phyloP scores from a whole-genome alignment of 92 coral and sea anemone species.

The Porites lobata region DNA sequence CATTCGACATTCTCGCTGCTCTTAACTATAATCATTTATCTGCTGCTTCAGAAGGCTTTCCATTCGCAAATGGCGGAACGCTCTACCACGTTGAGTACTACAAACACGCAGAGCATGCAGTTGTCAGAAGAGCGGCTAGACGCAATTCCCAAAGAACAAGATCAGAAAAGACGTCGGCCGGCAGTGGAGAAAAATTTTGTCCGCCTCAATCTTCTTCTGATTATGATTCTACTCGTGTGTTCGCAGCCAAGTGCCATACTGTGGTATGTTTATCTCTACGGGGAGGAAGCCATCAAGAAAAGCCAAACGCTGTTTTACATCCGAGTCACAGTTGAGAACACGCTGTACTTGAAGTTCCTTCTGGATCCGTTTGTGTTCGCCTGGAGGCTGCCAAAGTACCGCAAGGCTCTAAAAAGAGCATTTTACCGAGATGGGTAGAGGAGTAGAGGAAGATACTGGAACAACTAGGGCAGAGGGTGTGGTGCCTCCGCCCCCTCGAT shows the following conservation, averaged over 20 bases:
- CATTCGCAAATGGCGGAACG: conserved; percentile 44
- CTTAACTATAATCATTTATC: conserved; percentile 52
- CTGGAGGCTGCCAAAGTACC: conserved; percentile 81
- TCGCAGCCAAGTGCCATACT: conserved; percentile 69
- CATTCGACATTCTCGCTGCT: conserved; percentile 70
- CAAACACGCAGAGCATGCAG: not conserved
- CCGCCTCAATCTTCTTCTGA: conserved; percentile 61
- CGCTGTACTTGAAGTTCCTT: conserved; percentile 68
- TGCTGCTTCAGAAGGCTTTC: conserved; percentile 67
- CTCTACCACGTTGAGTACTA: not conserved
- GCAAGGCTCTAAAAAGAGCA: conserved; percentile 68
- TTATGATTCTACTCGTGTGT: conserved; percentile 63
- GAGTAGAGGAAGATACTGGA: not conserved
- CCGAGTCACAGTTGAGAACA: conserved; percentile 54
- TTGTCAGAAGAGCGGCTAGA: not conserved
- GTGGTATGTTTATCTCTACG: conserved; percentile 55
- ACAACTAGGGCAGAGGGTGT: not conserved
- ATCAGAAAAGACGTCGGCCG: not conserved
- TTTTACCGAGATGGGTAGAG: conserved; percentile 12
- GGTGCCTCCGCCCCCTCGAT: too few species aligned
- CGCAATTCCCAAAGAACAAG: not conserved
- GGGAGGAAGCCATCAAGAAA: not conserved
- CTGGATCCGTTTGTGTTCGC: conserved; percentile 77
- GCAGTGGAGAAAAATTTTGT: conserved; percentile 63
- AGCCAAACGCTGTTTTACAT: conserved; percentile 33